These are phyloP conservation scores for Sipha flava DNA, from an alignment of 1,140 invertebrate genomes.

Conservation along the genomic window DNA sequence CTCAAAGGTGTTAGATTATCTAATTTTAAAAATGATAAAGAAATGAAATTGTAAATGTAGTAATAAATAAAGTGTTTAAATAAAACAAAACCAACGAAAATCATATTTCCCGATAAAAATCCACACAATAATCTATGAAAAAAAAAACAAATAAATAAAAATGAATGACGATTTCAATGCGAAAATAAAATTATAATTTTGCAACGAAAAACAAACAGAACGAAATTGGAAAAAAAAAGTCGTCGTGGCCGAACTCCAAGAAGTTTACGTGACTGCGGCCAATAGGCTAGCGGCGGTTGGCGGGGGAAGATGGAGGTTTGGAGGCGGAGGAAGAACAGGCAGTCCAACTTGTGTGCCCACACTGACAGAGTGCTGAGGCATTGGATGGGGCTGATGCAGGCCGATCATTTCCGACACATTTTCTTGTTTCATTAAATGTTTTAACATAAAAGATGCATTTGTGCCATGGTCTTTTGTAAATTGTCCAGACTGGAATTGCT, in stretches of 20 bases:
- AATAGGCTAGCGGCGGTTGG: constrained; percentile 37
- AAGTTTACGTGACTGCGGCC: constrained; percentile 40
- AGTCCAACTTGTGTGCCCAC: constrained; percentile 41
- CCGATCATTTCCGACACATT: constrained; percentile 48
- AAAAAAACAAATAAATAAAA: constrained; percentile 25
- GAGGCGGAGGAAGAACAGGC: constrained; percentile 38
- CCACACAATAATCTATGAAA: constrained; percentile 3
- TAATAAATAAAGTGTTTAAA: constrained; percentile 19
- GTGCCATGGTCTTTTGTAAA: constrained; percentile 74
- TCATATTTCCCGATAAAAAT: constrained; percentile 1
- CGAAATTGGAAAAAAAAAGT: constrained; percentile 4
- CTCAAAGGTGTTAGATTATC: not conserved
- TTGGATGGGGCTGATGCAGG: constrained; percentile 33
- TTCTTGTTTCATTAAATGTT: constrained; percentile 42
- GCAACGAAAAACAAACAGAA: constrained; percentile 16
- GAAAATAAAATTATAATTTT: not conserved
- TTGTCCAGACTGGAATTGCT: constrained; percentile 65
- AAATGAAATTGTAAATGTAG: constrained; percentile 29
- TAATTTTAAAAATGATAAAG: not conserved
- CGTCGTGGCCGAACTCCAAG: constrained; percentile 14
- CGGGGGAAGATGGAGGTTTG: constrained; percentile 39
- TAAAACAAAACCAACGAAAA: constrained; percentile 5
- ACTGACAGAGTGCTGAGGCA: constrained; percentile 38
- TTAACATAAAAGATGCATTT: constrained; percentile 55
- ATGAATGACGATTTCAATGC: not conserved